Conservation (phyloP, 2,888 invertebrate genomes). For the Sphaerophoria rueppellii region DNA sequence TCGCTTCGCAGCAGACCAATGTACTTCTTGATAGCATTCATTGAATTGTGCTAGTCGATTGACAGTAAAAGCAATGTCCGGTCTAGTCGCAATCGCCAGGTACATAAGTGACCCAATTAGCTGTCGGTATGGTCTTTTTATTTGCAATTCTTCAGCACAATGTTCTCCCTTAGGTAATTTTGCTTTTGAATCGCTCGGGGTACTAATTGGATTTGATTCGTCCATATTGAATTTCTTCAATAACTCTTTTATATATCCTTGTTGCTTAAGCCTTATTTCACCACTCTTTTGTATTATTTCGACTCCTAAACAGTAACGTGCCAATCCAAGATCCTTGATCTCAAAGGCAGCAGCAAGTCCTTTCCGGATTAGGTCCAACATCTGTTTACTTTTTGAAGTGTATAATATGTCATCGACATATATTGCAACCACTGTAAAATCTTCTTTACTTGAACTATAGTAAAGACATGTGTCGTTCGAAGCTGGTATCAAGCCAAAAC, state of each 20-base stretch:
- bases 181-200: slow-evolving; percentile 16
- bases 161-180: slow-evolving; percentile 18
- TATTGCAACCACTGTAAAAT: background rate
- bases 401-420: slow-evolving; percentile 36
- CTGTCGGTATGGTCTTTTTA: no score
- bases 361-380: slow-evolving; percentile 7
- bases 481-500: slow-evolving; percentile 18
- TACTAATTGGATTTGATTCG: slow-evolving; percentile 8
- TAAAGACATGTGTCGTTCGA: slow-evolving; percentile 26
- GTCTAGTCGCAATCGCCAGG: no score
- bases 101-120: no score
- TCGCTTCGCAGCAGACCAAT: no score
- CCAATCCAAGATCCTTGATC: slow-evolving; percentile 41
- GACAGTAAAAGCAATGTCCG: no score
- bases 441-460: background rate
- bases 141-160: no score
- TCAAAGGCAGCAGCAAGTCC: slow-evolving; percentile 30
- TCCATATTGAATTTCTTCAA: slow-evolving; percentile 36
- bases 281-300: slow-evolving; percentile 36
- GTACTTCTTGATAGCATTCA: no score
- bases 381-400: slow-evolving; percentile 28
- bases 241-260: slow-evolving; percentile 34
- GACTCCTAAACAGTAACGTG: slow-evolving; percentile 28
- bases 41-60: no score
- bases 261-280: slow-evolving; percentile 33